Evolutionary conservation across 2,113 vertebrate species (phyloP).

Genomic region (Tursiops truncatus): DNA sequence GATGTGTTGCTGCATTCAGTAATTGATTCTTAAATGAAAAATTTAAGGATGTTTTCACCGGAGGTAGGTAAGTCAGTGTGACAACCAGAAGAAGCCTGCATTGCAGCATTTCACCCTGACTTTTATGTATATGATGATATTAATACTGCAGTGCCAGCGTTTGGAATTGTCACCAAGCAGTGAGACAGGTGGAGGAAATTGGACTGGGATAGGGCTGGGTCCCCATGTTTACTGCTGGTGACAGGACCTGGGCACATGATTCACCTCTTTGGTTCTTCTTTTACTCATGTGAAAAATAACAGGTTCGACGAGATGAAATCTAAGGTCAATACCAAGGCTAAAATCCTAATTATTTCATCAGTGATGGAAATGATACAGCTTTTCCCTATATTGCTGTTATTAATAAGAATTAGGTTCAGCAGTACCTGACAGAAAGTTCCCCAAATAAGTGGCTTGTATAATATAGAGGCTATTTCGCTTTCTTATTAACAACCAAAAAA

Average conservation of each 20-base stretch:
- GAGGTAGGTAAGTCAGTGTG: not conserved
- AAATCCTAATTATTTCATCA: constrained; percentile 1
- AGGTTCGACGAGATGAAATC: not conserved
- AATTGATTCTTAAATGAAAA: not conserved
- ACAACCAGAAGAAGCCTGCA: not conserved
- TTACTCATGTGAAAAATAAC: not conserved
- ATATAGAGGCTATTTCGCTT: not conserved
- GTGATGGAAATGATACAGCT: not conserved
- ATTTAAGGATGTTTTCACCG: not conserved
- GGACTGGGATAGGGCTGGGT: not conserved
- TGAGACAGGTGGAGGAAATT: not conserved
- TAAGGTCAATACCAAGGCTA: not conserved
- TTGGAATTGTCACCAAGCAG: not conserved
- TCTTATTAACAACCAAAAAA: not conserved
- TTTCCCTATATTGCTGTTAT: not conserved
- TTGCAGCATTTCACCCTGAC: not conserved
- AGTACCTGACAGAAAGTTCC: not conserved
- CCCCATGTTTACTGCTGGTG: not conserved
- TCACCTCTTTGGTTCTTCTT: not conserved
- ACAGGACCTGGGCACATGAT: not conserved
- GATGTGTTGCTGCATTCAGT: not conserved
- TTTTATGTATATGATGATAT: fast-evolving
- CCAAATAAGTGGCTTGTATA: not conserved
- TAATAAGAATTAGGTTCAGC: not conserved
- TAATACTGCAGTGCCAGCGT: not conserved